phyloP scores from a whole-genome alignment of 92 coral and sea anemone species.

The Parazoanthus darwini region DNA sequence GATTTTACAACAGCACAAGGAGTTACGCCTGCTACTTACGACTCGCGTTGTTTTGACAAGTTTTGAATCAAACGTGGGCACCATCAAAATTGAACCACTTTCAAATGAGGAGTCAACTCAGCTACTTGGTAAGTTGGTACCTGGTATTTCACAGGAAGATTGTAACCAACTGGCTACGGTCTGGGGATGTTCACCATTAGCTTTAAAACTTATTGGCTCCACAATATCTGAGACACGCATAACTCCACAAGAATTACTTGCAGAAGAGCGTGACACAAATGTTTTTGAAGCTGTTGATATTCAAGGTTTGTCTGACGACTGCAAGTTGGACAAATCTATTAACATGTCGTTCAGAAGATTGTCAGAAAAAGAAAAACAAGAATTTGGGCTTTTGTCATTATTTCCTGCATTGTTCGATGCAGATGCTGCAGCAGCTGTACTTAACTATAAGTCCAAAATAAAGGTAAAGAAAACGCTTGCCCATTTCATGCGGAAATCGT shows the following conservation, averaged over 20 bases:
- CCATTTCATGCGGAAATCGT: not conserved
- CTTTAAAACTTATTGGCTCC: not conserved
- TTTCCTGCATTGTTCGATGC: not conserved
- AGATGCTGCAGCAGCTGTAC: not conserved
- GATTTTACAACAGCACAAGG: not conserved
- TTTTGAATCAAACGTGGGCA: not conserved
- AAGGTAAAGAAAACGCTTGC: conserved; percentile 7
- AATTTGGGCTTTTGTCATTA: not conserved
- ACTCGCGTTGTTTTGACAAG: conserved; percentile 8
- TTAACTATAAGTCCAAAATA: not conserved
- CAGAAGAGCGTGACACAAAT: not conserved
- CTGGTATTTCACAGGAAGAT: conserved; percentile 6
- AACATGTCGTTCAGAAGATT: conserved; percentile 1
- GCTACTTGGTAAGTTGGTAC: not conserved
- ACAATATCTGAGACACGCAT: not conserved
- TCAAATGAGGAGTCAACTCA: conserved; percentile 1
- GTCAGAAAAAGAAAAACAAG: not conserved
- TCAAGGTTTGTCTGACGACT: not conserved
- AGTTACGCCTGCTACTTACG: not conserved
- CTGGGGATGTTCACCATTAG: conserved; percentile 7
- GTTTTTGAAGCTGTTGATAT: conserved; percentile 6
- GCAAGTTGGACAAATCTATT: not conserved
- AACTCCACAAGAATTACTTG: conserved; percentile 3
- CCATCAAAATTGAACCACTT: not conserved
- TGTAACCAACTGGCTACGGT: not conserved